Base-by-base conservation (phyloP, 2,888 invertebrate species). In the Tachina fera region DNA sequence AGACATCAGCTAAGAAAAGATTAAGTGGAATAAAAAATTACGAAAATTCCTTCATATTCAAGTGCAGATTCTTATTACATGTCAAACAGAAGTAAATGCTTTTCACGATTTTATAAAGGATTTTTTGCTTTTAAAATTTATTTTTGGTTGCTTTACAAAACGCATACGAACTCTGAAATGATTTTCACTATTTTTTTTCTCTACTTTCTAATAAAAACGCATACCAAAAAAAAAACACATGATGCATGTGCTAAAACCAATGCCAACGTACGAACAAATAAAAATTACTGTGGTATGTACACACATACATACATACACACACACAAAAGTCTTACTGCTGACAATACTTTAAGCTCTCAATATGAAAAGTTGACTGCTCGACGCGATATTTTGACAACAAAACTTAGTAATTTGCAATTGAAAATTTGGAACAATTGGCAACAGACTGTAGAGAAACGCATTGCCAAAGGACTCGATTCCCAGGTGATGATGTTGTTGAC, bases 341-440 rank as follows among this genome's bases (percentile, higher is more conserved):
- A 74, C 67, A 86, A 83, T 80, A 58, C 76, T 68, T 83, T 86
- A 80, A 72, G 56, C 77, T 61, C 31, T 53, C 68, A 85, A 49
- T 91, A 90, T 89, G 80, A 86, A 60, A 87, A 88, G 0, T 84
- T 91, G 76, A 87, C 88, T 19, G 87, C 88, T 4, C 89, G 92
- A 39, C 90, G 92, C 60, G 89, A 91, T 74, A 89, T 91, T 82
- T 87, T 91, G 72, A 91, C 90, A 84, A 91, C 91, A 63, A 91
- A 91, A 72, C 90, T 95, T 41, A 91, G 91, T 79, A 91, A 92
- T 76, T 93, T 94, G 89, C 93, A 94, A 88, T 89, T 93, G 16
- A 91, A 93, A 71, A 92, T 94, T 65, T 94, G 93, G 91, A 90
- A 91, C 16, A 92, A 93, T 74, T 95, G 95, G 95, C 92, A 92